Conservation (phyloP, 1,140 invertebrate genomes). For the Archivesica marissinica region DNA sequence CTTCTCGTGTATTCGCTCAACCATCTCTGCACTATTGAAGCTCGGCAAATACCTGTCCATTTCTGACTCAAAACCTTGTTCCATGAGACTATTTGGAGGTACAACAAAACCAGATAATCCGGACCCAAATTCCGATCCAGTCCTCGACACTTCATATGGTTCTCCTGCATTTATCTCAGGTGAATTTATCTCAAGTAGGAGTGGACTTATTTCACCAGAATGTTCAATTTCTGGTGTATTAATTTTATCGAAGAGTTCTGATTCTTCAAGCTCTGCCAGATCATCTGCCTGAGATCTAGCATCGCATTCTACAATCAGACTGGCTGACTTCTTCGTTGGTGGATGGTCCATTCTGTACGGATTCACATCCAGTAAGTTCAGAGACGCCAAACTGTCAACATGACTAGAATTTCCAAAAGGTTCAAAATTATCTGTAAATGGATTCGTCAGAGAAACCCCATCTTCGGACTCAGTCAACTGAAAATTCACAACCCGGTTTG, state of each 20-base stretch:
- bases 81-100: constrained; percentile 79
- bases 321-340: constrained; percentile 25
- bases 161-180: constrained; percentile 27
- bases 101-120: constrained; percentile 72
- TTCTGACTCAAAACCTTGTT: constrained; percentile 63
- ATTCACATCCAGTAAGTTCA: constrained; percentile 18
- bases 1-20: constrained; percentile 76
- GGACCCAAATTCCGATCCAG: constrained; percentile 63
- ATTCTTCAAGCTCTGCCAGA: constrained; percentile 50
- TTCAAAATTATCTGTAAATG: not conserved
- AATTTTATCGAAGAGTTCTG: constrained; percentile 60
- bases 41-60: constrained; percentile 76
- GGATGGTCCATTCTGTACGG: not conserved
- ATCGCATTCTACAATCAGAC: constrained; percentile 55
- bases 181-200: constrained; percentile 15
- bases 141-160: constrained; percentile 66
- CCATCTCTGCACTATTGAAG: constrained; percentile 82
- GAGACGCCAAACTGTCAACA: not conserved
- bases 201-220: constrained; percentile 51
- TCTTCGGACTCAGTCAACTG: constrained; percentile 13
- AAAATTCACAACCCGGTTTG: not conserved
- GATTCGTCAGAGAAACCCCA: not conserved
- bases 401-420: not conserved
- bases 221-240: constrained; percentile 35
- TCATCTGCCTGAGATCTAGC: constrained; percentile 44